Evolutionary conservation across 2,888 invertebrate genomes (phyloP).

Genomic region (Masnerella sp.): DNA sequence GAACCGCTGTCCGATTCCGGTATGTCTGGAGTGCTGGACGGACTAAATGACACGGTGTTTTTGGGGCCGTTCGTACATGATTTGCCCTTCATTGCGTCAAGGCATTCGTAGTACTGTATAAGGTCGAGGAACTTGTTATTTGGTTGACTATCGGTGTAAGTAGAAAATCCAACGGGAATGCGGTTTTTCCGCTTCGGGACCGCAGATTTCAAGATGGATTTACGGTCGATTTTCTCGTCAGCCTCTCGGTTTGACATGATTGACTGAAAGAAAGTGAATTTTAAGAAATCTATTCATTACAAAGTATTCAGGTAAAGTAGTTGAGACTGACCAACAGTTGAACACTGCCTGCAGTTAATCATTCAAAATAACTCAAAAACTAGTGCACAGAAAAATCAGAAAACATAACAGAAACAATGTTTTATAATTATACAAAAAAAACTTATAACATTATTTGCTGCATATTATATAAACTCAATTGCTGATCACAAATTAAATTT

Average conservation of each 20-base stretch:
- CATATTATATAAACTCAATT: too few species aligned
- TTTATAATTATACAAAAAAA: too few species aligned
- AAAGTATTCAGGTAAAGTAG: too few species aligned
- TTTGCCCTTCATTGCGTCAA: conserved; percentile 4
- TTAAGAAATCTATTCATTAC: too few species aligned
- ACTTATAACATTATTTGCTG: too few species aligned
- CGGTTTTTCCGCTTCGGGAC: conserved; percentile 16
- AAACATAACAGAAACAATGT: too few species aligned
- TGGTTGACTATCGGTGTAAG: conserved; percentile 1
- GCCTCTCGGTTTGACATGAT: conserved; percentile 3
- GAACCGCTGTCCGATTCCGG: conserved; percentile 34
- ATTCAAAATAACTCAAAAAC: too few species aligned
- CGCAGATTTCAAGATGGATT: conserved; percentile 13
- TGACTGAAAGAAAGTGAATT: conserved; percentile 3
- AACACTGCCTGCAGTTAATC: too few species aligned
- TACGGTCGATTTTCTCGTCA: conserved; percentile 9
- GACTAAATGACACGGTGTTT: conserved; percentile 6
- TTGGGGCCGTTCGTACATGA: neutral
- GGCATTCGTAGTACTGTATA: conserved; percentile 32
- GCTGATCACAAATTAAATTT: too few species aligned
- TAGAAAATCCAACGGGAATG: neutral
- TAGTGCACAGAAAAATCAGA: too few species aligned
- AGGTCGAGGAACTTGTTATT: conserved; percentile 19
- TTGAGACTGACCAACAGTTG: too few species aligned
- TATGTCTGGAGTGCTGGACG: conserved; percentile 25